Evolutionary conservation across 2,797 vertebrate species (phyloP).

Genomic region (Periparus ater): DNA sequence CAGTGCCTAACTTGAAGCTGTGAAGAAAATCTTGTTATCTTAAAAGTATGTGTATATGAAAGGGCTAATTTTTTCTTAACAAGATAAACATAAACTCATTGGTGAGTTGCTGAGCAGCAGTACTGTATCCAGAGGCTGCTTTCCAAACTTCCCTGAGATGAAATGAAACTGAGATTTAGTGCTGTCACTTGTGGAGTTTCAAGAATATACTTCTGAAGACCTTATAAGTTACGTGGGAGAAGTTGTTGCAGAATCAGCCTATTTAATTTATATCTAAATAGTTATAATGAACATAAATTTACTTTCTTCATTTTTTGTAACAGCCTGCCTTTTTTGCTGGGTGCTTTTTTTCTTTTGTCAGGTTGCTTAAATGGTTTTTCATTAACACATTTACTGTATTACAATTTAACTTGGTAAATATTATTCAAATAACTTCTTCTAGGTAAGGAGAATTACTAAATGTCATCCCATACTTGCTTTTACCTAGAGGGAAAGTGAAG

Average conservation of each 20-base stretch:
- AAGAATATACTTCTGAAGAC: background rate
- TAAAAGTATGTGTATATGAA: background rate
- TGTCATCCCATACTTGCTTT: background rate
- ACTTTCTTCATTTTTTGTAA: background rate
- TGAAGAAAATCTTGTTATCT: conserved; percentile 60
- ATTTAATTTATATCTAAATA: background rate
- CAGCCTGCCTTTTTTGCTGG: background rate
- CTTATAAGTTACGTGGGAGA: background rate
- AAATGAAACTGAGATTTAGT: conserved; percentile 1
- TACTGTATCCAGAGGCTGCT: conserved; percentile 27
- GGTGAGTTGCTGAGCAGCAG: background rate
- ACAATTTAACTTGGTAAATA: background rate
- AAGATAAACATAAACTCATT: conserved; percentile 17
- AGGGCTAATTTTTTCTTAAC: background rate
- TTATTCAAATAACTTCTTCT: background rate
- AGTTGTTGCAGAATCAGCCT: background rate
- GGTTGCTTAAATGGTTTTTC: background rate
- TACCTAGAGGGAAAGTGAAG: background rate
- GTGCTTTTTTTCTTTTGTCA: background rate
- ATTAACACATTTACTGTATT: background rate
- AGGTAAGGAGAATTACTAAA: background rate
- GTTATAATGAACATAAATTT: background rate
- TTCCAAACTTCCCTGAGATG: background rate
- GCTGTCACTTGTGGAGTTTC: background rate
- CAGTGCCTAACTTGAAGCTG: conserved; percentile 13